Percentiles rank a stretch among this genome's conserved stretches.
Evolutionary conservation across 2,888 invertebrate species (phyloP).

Genomic region (Carterocephalus palaemon): DNA sequence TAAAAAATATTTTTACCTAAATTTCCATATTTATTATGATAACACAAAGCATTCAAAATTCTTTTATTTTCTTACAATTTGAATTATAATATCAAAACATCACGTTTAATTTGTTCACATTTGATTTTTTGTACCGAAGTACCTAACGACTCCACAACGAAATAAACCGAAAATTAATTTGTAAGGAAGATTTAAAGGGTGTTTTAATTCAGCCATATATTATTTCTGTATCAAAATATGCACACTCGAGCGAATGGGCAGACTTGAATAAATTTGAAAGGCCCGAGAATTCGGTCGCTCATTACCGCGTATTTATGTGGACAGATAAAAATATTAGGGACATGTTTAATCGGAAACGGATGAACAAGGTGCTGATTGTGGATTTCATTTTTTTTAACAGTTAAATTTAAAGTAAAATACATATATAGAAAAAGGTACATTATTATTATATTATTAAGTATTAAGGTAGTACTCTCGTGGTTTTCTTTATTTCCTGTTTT

Average conservation of each 20-base stretch:
- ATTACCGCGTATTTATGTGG: constrained; percentile 76
- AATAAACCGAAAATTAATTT: constrained; percentile 23
- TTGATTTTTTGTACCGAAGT: too few relatives aligned
- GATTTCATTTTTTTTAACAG: constrained; percentile 27
- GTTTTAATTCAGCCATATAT: constrained; percentile 65
- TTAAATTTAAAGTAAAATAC: constrained; percentile 14
- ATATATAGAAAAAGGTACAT: too few relatives aligned
- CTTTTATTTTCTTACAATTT: too few relatives aligned
- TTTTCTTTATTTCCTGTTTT: too few relatives aligned
- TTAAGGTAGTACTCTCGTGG: too few relatives aligned
- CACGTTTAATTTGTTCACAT: too few relatives aligned
- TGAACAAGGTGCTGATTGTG: constrained; percentile 48
- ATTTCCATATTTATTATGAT: too few relatives aligned
- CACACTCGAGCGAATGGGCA: constrained; percentile 68
- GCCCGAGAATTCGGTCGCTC: constrained; percentile 70
- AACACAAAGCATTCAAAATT: too few relatives aligned
- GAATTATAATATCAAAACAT: too few relatives aligned
- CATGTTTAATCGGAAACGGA: constrained; percentile 73
- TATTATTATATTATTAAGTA: too few relatives aligned
- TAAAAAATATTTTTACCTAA: too few relatives aligned
- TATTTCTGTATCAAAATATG: constrained; percentile 77
- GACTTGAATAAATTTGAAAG: constrained; percentile 74
- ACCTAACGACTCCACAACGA: constrained; percentile 5
- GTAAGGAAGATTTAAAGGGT: constrained; percentile 53
- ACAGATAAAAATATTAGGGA: constrained; percentile 79